A percentile compares a stretch with the other conserved stretches of the same genome.
These are phyloP conservation scores for Babyrousa celebensis DNA, from an alignment of 2,797 vertebrate genomes.

Conservation along the genomic window DNA sequence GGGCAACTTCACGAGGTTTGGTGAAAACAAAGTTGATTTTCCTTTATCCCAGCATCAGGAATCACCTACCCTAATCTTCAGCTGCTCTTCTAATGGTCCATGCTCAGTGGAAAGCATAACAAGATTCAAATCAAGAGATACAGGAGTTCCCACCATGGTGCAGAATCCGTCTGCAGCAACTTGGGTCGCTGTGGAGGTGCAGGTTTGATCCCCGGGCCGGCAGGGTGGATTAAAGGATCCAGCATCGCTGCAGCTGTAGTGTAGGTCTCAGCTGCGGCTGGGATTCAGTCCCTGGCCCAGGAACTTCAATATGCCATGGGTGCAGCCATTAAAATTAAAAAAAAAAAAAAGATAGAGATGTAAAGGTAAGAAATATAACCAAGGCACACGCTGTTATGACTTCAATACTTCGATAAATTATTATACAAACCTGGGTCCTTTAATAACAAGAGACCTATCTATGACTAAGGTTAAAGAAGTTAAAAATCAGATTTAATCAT, in stretches of 20 bases:
- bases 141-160: too few species aligned
- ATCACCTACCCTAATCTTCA: conserved; percentile 27
- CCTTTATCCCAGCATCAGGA: conserved; percentile 48
- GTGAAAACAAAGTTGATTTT: conserved; percentile 75
- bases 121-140: background rate
- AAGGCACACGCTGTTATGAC: background rate
- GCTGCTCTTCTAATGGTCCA: background rate
- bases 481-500: conserved; percentile 20
- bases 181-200: too few species aligned
- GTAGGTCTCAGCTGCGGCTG: too few species aligned
- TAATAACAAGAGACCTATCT: background rate
- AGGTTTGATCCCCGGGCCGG: too few species aligned
- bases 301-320: too few species aligned
- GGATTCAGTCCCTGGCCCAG: too few species aligned
- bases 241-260: too few species aligned
- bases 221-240: too few species aligned
- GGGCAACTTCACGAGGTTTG: conserved; percentile 73
- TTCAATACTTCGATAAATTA: background rate
- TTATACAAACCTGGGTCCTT: background rate
- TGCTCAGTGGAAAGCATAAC: background rate
- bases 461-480: conserved; percentile 32
- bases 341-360: too few species aligned
- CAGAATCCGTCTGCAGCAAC: too few species aligned
- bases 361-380: background rate
- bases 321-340: too few species aligned